phyloP scores from a whole-genome alignment of 2,797 vertebrate species.

The Scleropages formosus region DNA sequence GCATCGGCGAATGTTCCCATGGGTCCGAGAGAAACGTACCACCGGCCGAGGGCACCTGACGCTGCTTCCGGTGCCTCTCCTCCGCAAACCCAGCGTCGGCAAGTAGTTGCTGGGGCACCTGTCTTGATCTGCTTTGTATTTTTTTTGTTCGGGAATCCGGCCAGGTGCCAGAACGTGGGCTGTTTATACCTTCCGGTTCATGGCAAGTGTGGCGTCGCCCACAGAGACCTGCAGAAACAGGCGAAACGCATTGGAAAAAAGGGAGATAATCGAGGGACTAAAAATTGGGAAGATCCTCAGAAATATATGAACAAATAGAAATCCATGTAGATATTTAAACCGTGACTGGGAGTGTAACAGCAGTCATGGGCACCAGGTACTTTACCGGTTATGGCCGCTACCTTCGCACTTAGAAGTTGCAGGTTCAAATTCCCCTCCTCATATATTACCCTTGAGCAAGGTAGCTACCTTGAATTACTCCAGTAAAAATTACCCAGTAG shows the following conservation, averaged over 20 bases:
- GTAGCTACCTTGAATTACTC: no score
- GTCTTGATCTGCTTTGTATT: not conserved
- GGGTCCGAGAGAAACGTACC: not conserved
- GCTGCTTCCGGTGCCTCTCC: no score
- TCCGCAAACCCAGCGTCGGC: not conserved
- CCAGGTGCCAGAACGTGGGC: not conserved
- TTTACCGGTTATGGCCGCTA: no score
- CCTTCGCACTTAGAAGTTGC: no score
- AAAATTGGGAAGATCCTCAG: slow-evolving; percentile 8
- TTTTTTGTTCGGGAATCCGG: not conserved
- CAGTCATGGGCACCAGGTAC: no score
- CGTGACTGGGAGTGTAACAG: no score
- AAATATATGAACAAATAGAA: no score
- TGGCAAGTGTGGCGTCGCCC: not conserved
- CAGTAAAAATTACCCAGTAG: no score
- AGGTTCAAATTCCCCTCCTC: no score
- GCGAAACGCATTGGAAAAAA: not conserved
- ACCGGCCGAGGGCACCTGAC: slow-evolving; percentile 14
- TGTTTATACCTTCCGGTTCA: not conserved
- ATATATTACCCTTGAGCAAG: no score
- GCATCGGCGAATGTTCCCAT: slow-evolving; percentile 62
- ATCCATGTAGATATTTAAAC: not conserved
- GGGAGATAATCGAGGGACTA: not conserved
- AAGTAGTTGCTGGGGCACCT: not conserved
- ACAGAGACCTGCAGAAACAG: not conserved